Evolutionary conservation across 2,888 invertebrate species (phyloP), one percentile per base, ranked within the genome.

Genomic region (Lasius platythorax): DNA sequence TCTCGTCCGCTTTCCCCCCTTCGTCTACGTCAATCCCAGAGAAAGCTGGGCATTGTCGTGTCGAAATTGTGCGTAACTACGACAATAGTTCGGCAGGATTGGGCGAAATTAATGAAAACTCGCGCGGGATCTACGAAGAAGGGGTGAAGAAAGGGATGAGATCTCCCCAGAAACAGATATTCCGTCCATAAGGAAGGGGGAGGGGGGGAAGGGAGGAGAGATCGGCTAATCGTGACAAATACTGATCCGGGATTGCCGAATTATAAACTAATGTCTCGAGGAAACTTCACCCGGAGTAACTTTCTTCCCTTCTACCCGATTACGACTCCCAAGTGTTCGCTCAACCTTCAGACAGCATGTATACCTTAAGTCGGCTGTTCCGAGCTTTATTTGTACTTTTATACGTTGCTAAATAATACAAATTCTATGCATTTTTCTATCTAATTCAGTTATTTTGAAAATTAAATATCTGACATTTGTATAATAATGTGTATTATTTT

Each of bases 171-270:
- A 79, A 85, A 81, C 87, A 66, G 86, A 84, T 85, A 88, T 85
- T 88, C 82, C 82, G 58, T 79, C 68, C 23, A 84, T 76, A 53
- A 37, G 37, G 37, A 37, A 37, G 37, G 37, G 37, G 3, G 83
- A 58, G 50, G 18, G 50, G 82, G 66, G 40, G 61, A 46, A 33
- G 72, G 75, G 58, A 76, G 53, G 64, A 67, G 66, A 84, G 91
- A 92, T 94, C 92, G 93, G 92, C 93, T 94, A 94, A 95, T 95
- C 94, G 94, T 94, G 94, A 94, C 94, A 94, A 95, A 94, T 94
- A 94, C 94, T 94, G 94, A 94, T 94, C 93, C 93, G 84, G 93
- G 93, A 94, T 94, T 93, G 93, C 93, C 93, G 93, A 94, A 94
- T 94, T 94, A 94, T 94, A 94, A 94, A 94, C 94, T 94, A 94